Base-by-base conservation (phyloP, 2,888 invertebrate genomes). In the Hydrotaea diabolus region DNA sequence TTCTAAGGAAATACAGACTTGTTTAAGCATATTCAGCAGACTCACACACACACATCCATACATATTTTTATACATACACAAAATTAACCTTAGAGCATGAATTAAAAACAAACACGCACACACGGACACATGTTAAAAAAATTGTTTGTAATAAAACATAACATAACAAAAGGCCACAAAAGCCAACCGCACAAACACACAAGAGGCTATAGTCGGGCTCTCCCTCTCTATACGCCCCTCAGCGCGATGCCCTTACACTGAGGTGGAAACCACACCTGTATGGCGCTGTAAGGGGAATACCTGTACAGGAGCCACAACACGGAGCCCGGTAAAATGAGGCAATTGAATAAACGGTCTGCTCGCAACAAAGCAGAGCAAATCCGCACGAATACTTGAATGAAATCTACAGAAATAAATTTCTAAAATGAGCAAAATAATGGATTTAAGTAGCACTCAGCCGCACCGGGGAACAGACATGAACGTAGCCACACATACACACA, bases 81-180 rank as follows among this genome's bases (percentile, higher is more conserved):
- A n/a, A 49, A 2, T n/a, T 49, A 49, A 49, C 49, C 49, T 49
- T 49, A 49, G 49, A 49, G n/a, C 19, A 43, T 39, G 17, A 19
- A 66, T 31, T 39, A 43, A 71, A 49, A 71, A 71, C 46, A 31
- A 19, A 75, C 59, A 69, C 15, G 53, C 53, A 71, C 23, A 43
- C 55, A 49, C 17, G 31, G 31, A 7, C 49, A 72, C 49, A 57
- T 13, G 7, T 55, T 72, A 5, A 66, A 76, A 80, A 76, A 39
- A 76, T 80, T 17, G 69, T 62, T 62, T n/a, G 59, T 49, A 71
- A 71, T 71, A 76, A 76, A 80, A 80, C 8, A 69, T 36, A 59
- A 75, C 21, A 74, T 53, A 26, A 69, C 53, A 80, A 23, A 80
- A 76, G 59, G 62, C 11, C 66, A 46, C 46, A 55, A 49, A 49